phyloP scores from a whole-genome alignment of 1,140 invertebrate species.

The Brachionus manjavacas region DNA sequence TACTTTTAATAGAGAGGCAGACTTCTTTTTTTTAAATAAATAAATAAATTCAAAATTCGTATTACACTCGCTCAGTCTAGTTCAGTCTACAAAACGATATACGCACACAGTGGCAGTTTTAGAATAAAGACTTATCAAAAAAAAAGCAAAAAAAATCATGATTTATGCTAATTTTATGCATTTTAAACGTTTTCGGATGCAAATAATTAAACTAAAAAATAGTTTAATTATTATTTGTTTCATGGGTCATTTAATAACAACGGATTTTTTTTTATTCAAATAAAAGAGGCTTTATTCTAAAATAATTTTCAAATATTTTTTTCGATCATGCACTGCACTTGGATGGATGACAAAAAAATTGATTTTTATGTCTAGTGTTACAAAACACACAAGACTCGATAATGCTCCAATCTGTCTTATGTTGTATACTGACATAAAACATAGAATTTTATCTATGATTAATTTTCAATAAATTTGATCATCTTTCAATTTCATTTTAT shows the following conservation, averaged over 20 bases:
- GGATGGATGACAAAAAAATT: background rate
- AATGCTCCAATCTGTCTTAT: background rate
- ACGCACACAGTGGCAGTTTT: background rate
- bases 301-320: too few species aligned
- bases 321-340: background rate
- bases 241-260: slow-evolving; percentile 13
- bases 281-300: background rate
- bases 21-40: too few species aligned
- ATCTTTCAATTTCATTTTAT: background rate
- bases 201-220: background rate
- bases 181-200: background rate
- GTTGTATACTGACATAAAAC: background rate
- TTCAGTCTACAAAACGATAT: background rate
- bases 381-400: background rate
- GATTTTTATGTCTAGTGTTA: background rate
- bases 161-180: background rate
- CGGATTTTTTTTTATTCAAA: background rate
- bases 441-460: background rate
- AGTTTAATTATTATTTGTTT: too few species aligned
- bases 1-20: background rate
- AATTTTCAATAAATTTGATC: background rate
- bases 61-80: background rate
- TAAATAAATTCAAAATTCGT: background rate
- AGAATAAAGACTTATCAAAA: background rate
- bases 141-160: background rate